These are phyloP conservation scores for Coecobrya sp. DNA, from an alignment of 2,888 invertebrate genomes.

Conservation along the genomic window DNA sequence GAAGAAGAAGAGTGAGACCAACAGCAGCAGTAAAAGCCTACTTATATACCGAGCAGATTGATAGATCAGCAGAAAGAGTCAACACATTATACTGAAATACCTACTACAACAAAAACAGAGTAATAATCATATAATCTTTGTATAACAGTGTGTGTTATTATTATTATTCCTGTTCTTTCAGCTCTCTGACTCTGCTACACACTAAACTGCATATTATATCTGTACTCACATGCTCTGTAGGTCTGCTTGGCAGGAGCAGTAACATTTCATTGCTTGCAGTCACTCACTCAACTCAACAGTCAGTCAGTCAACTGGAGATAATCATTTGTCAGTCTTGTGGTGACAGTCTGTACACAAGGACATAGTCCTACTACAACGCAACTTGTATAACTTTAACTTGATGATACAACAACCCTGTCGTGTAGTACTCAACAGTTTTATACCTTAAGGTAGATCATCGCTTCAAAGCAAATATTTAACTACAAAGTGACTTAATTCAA, in stretches of 20 bases:
- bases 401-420: constrained; percentile 24
- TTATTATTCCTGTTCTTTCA: constrained; percentile 48
- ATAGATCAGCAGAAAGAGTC: constrained; percentile 33
- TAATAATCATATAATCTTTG: constrained; percentile 61
- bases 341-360: constrained; percentile 82
- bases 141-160: constrained; percentile 59
- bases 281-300: constrained; percentile 74
- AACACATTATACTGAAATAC: constrained; percentile 19
- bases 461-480: not conserved
- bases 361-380: constrained; percentile 38
- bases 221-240: constrained; percentile 34
- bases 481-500: constrained; percentile 56
- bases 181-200: not conserved
- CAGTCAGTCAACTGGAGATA: constrained; percentile 79
- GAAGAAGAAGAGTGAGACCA: not conserved
- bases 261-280: constrained; percentile 74
- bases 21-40: not conserved
- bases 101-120: constrained; percentile 68
- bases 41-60: too few relatives aligned
- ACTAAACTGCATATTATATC: not conserved
- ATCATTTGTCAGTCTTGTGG: constrained; percentile 82
- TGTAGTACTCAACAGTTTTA: constrained; percentile 28
- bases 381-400: constrained; percentile 22
- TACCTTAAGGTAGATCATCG: constrained; percentile 63
- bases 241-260: constrained; percentile 18